Percentiles rank a stretch among this genome's conserved stretches.
These are phyloP conservation scores for Urocitellus parryii DNA, from an alignment of 2,113 vertebrate genomes.

Conservation along the genomic window DNA sequence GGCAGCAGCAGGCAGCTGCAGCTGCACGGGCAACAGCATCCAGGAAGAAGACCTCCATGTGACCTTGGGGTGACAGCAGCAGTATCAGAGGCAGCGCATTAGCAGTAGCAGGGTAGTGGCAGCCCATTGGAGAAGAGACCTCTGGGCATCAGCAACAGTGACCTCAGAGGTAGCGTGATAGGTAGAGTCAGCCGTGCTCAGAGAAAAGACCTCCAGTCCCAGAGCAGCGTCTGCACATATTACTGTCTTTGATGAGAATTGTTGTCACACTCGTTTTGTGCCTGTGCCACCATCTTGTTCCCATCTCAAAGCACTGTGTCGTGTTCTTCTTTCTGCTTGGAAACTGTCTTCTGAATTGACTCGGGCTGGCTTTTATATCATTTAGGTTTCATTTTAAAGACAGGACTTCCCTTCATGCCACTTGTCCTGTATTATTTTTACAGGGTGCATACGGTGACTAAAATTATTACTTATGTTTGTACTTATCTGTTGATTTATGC, in stretches of 20 bases:
- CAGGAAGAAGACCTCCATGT: no score
- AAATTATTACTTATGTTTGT: neutral
- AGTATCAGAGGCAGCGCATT: no score
- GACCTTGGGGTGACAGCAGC: no score
- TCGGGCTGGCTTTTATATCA: neutral
- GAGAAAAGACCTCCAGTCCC: no score
- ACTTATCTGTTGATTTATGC: neutral
- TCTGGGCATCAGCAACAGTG: rapidly evolving
- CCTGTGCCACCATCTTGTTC: neutral
- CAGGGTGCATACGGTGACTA: neutral
- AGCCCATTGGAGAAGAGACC: no score
- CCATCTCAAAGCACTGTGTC: neutral
- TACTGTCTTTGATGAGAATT: neutral
- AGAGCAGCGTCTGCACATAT: no score
- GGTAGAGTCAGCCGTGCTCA: no score
- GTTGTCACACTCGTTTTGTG: neutral
- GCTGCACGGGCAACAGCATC: no score
- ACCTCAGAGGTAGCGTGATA: no score
- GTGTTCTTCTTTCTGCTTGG: neutral
- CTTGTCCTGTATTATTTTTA: neutral
- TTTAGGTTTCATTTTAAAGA: neutral
- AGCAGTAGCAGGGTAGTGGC: no score
- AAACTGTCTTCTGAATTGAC: neutral
- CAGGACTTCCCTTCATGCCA: neutral
- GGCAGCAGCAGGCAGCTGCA: no score